These are phyloP conservation scores for Daphoenositta chrysoptera DNA, from an alignment of 2,113 vertebrate species.

Conservation along the genomic window DNA sequence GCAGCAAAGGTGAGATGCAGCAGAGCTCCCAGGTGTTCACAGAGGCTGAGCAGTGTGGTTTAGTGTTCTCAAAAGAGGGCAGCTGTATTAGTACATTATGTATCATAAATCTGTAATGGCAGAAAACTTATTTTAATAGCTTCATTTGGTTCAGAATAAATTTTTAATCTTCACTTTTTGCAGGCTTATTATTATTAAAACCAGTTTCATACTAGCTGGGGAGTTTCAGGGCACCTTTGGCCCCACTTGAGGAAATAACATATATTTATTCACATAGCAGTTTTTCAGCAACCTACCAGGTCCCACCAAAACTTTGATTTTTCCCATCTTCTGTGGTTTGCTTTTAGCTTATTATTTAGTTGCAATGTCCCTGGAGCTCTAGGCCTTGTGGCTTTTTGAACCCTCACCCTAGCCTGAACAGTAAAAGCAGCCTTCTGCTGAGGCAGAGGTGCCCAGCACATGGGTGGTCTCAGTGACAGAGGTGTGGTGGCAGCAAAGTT, in stretches of 20 bases:
- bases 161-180: conserved; percentile 15
- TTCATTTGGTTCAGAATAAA: not conserved
- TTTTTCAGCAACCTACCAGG: not conserved
- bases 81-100: not conserved
- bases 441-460: not conserved
- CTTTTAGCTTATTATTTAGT: not conserved
- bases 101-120: not conserved
- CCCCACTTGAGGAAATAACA: not conserved
- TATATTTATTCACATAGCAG: not conserved
- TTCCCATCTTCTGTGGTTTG: not conserved
- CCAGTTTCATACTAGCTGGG: not conserved
- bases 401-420: not conserved
- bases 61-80: not conserved
- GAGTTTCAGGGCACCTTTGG: not conserved
- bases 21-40: accelerated
- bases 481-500: not conserved
- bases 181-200: conserved; percentile 7
- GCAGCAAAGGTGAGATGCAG: not conserved
- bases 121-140: not conserved
- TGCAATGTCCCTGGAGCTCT: not conserved
- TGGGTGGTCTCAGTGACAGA: not conserved
- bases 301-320: not conserved
- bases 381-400: not conserved
- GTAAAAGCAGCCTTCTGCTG: not conserved
- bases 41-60: not conserved